phyloP scores from a whole-genome alignment of 2,113 vertebrate species.

The Sclerurus mexicanus region DNA sequence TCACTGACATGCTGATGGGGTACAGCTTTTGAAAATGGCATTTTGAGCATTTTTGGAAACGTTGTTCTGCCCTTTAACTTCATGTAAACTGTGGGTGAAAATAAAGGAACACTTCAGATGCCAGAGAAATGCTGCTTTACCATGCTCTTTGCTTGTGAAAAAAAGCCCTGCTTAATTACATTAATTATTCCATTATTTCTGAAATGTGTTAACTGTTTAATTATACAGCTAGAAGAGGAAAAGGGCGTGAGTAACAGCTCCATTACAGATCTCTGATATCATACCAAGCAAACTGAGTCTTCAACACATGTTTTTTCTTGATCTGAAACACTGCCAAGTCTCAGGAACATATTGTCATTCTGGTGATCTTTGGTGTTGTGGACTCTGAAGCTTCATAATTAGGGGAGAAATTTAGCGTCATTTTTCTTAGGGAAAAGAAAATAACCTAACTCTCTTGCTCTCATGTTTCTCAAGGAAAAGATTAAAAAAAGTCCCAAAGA shows the following conservation, averaged over 20 bases:
- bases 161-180: conserved; percentile 39
- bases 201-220: conserved; percentile 61
- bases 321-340: conserved; percentile 48
- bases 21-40: not conserved
- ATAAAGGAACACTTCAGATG: not conserved
- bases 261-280: conserved; percentile 11
- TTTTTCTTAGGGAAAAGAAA: not conserved
- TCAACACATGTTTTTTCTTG: conserved; percentile 26
- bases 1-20: not conserved
- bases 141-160: not conserved
- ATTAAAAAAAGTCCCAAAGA: not conserved
- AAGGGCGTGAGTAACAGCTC: conserved; percentile 20
- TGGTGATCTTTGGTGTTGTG: conserved; percentile 12
- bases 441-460: not conserved
- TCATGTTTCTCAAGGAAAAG: not conserved
- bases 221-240: conserved; percentile 18
- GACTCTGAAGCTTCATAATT: conserved; percentile 32
- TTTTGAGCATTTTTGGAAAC: not conserved
- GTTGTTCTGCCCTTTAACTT: not conserved
- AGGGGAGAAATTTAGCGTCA: not conserved
- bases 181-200: conserved; percentile 60
- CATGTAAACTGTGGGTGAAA: not conserved
- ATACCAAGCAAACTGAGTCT: conserved; percentile 9
- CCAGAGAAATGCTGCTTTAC: not conserved
- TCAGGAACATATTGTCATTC: conserved; percentile 46